A percentile compares a stretch with the other conserved stretches of the same genome.
phyloP scores from a whole-genome alignment of 2,888 invertebrate species.

The Unio pictorum region DNA sequence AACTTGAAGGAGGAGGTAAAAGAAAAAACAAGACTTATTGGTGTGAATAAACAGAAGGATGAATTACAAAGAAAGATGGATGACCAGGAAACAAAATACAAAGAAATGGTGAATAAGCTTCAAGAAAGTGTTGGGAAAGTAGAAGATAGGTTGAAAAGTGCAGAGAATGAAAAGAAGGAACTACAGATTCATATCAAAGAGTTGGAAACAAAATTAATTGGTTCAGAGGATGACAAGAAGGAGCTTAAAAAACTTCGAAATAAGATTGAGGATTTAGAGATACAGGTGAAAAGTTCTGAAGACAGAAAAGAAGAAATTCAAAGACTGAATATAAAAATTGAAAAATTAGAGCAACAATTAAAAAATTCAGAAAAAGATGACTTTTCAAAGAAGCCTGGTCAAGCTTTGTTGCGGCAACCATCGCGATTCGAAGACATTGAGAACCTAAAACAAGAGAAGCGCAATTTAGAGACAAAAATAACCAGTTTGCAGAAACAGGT shows the following conservation, averaged over 20 bases:
- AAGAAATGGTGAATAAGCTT: conserved; percentile 65
- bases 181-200: conserved; percentile 24
- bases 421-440: conserved; percentile 62
- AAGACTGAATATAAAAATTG: conserved; percentile 68
- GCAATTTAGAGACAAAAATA: conserved; percentile 27
- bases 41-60: conserved; percentile 46
- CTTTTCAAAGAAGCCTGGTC: conserved; percentile 32
- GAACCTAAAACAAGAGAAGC: conserved; percentile 67
- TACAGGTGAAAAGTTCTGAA: conserved; percentile 30
- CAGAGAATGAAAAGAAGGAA: conserved; percentile 32
- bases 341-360: conserved; percentile 67
- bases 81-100: conserved; percentile 61
- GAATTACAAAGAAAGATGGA: conserved; percentile 53
- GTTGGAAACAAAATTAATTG: conserved; percentile 18
- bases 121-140: conserved; percentile 24
- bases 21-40: conserved; percentile 8
- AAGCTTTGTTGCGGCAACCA: conserved; percentile 18
- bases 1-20: conserved; percentile 17
- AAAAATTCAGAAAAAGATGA: conserved; percentile 69
- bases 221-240: conserved; percentile 29
- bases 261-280: conserved; percentile 31
- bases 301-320: conserved; percentile 28
- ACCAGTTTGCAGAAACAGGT: conserved; percentile 29
- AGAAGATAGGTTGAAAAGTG: conserved; percentile 31
- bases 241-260: conserved; percentile 40